Conservation (phyloP, 2,113 vertebrate species). For the Chaenogobius annularis region DNA sequence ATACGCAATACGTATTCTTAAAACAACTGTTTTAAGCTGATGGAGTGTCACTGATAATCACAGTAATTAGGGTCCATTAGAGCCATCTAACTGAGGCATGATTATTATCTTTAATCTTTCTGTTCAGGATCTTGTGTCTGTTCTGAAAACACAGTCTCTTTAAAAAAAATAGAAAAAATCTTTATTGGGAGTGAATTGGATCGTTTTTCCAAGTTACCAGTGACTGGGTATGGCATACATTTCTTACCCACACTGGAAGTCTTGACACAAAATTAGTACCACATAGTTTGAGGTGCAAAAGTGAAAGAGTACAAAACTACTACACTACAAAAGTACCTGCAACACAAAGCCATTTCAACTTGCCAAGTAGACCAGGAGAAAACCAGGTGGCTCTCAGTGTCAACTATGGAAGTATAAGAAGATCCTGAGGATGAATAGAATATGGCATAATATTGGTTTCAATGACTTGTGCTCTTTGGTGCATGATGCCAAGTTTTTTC, state of each 20-base stretch:
- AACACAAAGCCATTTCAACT: slow-evolving; percentile 14
- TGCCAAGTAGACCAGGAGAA: background rate
- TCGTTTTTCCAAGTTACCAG: slow-evolving; percentile 49
- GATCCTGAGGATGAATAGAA: no score
- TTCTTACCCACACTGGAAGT: slow-evolving; percentile 7
- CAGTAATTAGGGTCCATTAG: background rate
- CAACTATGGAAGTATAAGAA: no score
- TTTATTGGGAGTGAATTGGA: slow-evolving; percentile 32
- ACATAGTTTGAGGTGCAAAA: background rate
- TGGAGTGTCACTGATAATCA: background rate
- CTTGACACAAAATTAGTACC: slow-evolving; percentile 17
- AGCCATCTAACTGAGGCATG: background rate
- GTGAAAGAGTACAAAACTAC: background rate
- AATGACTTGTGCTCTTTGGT: no score
- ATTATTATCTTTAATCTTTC: slow-evolving; percentile 6
- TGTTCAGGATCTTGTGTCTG: slow-evolving; percentile 21
- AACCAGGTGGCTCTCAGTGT: no score
- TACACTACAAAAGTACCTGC: no score
- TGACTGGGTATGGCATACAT: slow-evolving; percentile 27
- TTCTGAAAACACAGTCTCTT: slow-evolving; percentile 11
- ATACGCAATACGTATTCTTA: background rate
- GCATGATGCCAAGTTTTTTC: no score
- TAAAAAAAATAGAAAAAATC: no score
- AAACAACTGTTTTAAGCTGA: background rate
- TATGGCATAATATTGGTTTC: no score